These are phyloP conservation scores for Liolophura sinensis DNA, from an alignment of 1,140 invertebrate species.

Conservation along the genomic window DNA sequence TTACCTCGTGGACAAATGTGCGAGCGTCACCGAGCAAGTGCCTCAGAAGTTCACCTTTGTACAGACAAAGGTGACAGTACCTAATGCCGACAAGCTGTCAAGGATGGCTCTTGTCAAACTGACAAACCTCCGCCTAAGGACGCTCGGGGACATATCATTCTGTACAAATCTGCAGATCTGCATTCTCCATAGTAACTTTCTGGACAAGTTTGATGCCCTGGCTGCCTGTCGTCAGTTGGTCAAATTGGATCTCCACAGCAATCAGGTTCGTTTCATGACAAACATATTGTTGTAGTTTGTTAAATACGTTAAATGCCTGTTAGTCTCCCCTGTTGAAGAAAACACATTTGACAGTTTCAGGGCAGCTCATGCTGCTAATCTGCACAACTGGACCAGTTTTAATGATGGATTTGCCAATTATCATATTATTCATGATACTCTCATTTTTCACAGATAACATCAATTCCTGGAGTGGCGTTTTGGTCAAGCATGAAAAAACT, in stretches of 20 bases:
- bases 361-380: too few species aligned
- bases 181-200: slow-evolving; percentile 51
- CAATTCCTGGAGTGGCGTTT: slow-evolving; percentile 46
- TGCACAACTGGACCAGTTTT: too few species aligned
- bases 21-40: background rate
- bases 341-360: background rate
- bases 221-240: slow-evolving; percentile 44
- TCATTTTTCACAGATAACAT: slow-evolving; percentile 36
- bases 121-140: slow-evolving; percentile 37
- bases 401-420: too few species aligned
- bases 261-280: slow-evolving; percentile 41
- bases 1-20: slow-evolving; percentile 28
- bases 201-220: slow-evolving; percentile 50
- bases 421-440: background rate
- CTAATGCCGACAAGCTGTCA: slow-evolving; percentile 1
- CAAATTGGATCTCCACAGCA: slow-evolving; percentile 55
- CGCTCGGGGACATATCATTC: slow-evolving; percentile 43
- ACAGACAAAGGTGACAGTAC: background rate
- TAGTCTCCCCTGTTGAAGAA: background rate
- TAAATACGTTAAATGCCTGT: too few species aligned
- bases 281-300: too few species aligned
- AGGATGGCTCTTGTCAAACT: slow-evolving; percentile 26
- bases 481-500: slow-evolving; percentile 50
- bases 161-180: slow-evolving; percentile 48
- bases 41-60: background rate